Evolutionary conservation across 2,888 invertebrate species (phyloP), one percentile per base, ranked within the genome.

Genomic region (Zygogramma bicolorata): DNA sequence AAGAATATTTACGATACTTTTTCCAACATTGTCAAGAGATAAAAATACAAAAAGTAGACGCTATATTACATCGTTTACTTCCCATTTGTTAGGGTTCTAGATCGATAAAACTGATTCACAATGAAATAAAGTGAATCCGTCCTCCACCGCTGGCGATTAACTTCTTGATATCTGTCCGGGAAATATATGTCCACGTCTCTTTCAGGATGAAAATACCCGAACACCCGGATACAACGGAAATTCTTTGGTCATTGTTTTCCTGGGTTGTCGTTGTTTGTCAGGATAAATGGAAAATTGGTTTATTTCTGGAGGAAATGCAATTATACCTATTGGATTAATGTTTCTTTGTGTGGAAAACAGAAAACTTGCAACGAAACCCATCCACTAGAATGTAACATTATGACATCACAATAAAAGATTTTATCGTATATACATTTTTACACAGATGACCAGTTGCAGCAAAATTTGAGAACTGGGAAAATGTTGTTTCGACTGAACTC

Each of bases 281-380:
- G 78, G 79, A 80, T 80, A 79, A 80, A 76, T 74, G 70, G 77
- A 76, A 79, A 81, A 80, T 79, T 80, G 78, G 79, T 79, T 79
- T 78, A 77, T 76, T 77, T 77, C 79, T 71, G 74, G 74, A 68
- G 71, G 68, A 77, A 80, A 79, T 75, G 77, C 76, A 81, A 81
- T 81, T 81, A 77, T 79, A 70, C 27, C 27, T 73, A 75, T 73
- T 70, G 74, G 75, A 77, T 79, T 77, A 76, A 77, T 71, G 75
- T 74, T 73, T 58, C 68, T 61, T 69, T 61, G 53, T 53, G 53
- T 25, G 53, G 53, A 53, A 53, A 53, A 53, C 27, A 42, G 58
- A 66, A 49, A 40, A 70, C 70, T 58, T 65, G 69, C 63, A 42
- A 58, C 68, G 53, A 62, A 25, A 63, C 46, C 57, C 58, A 46